A percentile compares a stretch with the other conserved stretches of the same genome.
phyloP scores from a whole-genome alignment of 2,113 vertebrate genomes.

The Marcusenius ussheri region DNA sequence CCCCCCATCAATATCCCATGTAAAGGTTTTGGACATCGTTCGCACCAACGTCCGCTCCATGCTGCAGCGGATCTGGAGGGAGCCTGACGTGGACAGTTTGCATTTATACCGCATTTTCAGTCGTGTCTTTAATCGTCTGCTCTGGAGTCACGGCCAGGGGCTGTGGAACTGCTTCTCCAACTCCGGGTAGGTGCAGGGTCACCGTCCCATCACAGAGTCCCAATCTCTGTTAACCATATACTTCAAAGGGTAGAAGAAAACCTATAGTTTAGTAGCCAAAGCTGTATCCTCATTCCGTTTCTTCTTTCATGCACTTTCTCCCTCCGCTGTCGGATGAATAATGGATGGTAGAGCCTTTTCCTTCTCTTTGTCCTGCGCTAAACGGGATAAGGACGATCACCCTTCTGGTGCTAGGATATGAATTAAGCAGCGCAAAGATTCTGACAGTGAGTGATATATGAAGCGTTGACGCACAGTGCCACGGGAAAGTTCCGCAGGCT shows the following conservation, averaged over 20 bases:
- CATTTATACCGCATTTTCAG: slow-evolving; percentile 84
- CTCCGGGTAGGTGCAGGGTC: slow-evolving; percentile 66
- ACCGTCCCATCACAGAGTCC: background rate
- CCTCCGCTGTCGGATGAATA: slow-evolving; percentile 8
- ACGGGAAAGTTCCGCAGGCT: background rate
- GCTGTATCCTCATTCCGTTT: background rate
- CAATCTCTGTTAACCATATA: background rate
- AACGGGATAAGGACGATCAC: background rate
- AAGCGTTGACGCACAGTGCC: background rate
- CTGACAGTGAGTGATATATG: slow-evolving; percentile 1
- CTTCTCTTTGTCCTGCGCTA: slow-evolving; percentile 17
- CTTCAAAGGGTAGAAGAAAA: background rate
- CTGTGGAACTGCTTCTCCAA: slow-evolving; percentile 95
- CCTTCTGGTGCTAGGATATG: background rate
- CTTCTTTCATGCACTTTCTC: background rate
- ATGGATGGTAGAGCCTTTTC: slow-evolving; percentile 17
- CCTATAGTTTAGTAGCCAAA: background rate
- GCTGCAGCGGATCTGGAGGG: slow-evolving; percentile 86
- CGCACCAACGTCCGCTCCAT: slow-evolving; percentile 74
- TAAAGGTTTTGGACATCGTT: slow-evolving; percentile 95
- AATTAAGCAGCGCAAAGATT: background rate
- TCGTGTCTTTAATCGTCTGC: slow-evolving; percentile 85
- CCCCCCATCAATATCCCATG: slow-evolving; percentile 18
- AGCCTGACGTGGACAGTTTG: slow-evolving; percentile 80
- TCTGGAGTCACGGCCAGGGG: slow-evolving; percentile 94